phyloP scores from a whole-genome alignment of 2,797 vertebrate genomes.

The Dallia pectoralis region DNA sequence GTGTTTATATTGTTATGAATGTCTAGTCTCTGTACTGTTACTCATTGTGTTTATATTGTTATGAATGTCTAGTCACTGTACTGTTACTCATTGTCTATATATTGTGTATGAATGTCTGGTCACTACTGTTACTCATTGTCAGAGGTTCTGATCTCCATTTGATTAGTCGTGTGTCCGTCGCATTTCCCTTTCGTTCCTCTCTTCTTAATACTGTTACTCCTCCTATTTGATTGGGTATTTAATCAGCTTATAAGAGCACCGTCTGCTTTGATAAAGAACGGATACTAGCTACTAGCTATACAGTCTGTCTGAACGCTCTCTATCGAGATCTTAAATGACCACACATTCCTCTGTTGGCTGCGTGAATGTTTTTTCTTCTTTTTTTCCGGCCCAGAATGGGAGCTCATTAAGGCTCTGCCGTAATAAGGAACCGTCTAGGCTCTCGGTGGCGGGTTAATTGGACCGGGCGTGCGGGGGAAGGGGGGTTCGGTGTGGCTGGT shows the following conservation, averaged over 20 bases:
- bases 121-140: conserved; percentile 12
- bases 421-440: conserved; percentile 66
- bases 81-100: no score
- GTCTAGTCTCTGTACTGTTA: no score
- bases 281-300: conserved; percentile 28
- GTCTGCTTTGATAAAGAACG: conserved; percentile 24
- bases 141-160: neutral
- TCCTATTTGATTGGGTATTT: conserved; percentile 3
- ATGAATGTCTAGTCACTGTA: no score
- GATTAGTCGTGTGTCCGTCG: neutral
- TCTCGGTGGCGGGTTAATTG: conserved; percentile 72
- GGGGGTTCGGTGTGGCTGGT: conserved; percentile 6
- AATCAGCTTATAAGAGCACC: neutral
- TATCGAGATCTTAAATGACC: conserved; percentile 49
- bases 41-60: no score
- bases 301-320: conserved; percentile 56
- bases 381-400: conserved; percentile 43
- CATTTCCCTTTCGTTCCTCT: neutral
- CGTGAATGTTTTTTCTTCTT: conserved; percentile 42
- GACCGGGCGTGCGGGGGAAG: conserved; percentile 56
- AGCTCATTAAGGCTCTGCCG: conserved; percentile 60
- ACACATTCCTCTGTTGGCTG: conserved; percentile 36
- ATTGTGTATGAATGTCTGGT: neutral
- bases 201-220: neutral
- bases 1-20: no score